Percentiles rank a stretch among this genome's conserved stretches.
Conservation (phyloP, 2,797 vertebrate species). For the Poeciliopsis turneri region DNA sequence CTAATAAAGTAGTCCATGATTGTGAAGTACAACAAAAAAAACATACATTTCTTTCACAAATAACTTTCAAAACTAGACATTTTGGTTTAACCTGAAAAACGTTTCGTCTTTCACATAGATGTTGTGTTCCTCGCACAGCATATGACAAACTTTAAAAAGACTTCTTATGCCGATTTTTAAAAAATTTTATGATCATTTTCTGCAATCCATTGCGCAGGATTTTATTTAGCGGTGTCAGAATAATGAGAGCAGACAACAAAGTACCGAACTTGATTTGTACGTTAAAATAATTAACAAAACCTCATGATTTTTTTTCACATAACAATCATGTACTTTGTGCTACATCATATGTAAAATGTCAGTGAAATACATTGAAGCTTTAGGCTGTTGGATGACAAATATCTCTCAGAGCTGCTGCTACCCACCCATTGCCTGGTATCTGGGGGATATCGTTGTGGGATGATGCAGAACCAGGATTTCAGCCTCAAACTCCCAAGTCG, state of each 20-base stretch:
- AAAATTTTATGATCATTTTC: no score
- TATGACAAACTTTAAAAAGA: no score
- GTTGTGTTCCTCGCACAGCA: background rate
- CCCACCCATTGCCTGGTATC: conserved; percentile 98
- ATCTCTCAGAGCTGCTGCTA: conserved; percentile 14
- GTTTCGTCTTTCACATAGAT: background rate
- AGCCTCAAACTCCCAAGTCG: conserved; percentile 98
- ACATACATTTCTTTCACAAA: background rate
- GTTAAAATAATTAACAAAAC: background rate
- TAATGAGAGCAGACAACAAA: background rate
- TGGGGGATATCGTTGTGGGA: conserved; percentile 97
- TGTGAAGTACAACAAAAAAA: background rate
- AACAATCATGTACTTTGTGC: background rate
- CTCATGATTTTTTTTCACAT: background rate
- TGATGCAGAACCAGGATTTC: conserved; percentile 98
- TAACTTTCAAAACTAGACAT: background rate
- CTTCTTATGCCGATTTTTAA: no score
- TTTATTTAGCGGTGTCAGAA: background rate
- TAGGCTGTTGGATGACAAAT: no score
- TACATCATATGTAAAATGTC: background rate
- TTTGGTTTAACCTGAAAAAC: background rate
- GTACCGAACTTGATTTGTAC: background rate
- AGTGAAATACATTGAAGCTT: no score
- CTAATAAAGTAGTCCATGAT: background rate
- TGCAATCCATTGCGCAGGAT: background rate